Conservation (phyloP, 2,113 vertebrate genomes). For the Hippocampus abdominalis region DNA sequence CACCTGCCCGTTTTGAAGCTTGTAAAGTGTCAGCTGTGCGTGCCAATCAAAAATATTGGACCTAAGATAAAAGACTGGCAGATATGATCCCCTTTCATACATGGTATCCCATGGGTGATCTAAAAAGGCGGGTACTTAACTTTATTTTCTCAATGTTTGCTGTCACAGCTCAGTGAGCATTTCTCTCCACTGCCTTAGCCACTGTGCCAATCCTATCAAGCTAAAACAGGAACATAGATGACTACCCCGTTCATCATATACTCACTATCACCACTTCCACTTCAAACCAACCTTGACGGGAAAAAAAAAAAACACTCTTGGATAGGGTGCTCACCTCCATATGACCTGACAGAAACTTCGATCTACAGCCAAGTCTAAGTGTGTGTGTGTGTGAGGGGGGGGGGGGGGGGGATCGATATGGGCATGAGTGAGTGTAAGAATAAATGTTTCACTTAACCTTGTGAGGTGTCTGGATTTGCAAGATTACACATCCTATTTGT, state of each 20-base stretch:
- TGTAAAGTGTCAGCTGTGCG: background rate
- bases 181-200: conserved; percentile 30
- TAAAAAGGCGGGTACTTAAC: background rate
- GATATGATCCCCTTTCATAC: background rate
- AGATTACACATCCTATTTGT: background rate
- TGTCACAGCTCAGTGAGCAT: conserved; percentile 20
- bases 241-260: conserved; percentile 7
- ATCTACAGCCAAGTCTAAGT: conserved; percentile 23
- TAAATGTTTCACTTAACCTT: background rate
- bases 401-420: background rate
- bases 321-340: conserved; percentile 34
- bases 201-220: conserved; percentile 43
- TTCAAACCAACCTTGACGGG: conserved; percentile 6
- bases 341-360: conserved; percentile 42
- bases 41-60: conserved; percentile 30
- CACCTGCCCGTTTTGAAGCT: conserved; percentile 1
- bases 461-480: background rate
- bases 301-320: conserved; percentile 21
- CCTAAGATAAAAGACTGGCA: conserved; percentile 10
- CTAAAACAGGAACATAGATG: conserved; percentile 48
- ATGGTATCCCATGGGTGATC: conserved; percentile 3
- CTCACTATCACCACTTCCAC: conserved; percentile 9
- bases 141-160: conserved; percentile 17
- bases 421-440: background rate
- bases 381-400: too few relatives aligned